Percentiles rank a stretch among this genome's conserved stretches.
Conservation (phyloP, 2,797 vertebrate species). For the Xenopus petersii region DNA sequence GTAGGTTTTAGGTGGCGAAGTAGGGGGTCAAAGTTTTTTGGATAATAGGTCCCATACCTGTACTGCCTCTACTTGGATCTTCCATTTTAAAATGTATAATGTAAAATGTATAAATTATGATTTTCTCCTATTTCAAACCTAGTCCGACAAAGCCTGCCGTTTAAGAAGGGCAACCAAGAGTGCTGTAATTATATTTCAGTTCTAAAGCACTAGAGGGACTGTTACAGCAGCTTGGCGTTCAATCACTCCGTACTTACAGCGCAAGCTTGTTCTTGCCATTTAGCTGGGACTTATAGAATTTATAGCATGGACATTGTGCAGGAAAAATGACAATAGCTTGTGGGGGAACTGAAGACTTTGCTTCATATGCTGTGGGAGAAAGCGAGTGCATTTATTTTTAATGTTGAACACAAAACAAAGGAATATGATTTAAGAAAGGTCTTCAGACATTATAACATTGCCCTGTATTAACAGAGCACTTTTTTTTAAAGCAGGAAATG, state of each 20-base stretch:
- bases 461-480: no score
- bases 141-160: constrained; percentile 21
- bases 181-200: constrained; percentile 43
- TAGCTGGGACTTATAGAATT: constrained; percentile 39
- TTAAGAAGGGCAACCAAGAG: constrained; percentile 22
- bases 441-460: no score
- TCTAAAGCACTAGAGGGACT: constrained; percentile 46
- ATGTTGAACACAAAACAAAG: no score
- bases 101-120: not conserved
- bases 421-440: no score
- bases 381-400: constrained; percentile 16
- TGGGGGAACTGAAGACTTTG: constrained; percentile 37
- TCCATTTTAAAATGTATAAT: no score
- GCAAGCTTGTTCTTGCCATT: constrained; percentile 35
- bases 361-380: not conserved
- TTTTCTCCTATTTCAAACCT: constrained; percentile 15
- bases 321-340: constrained; percentile 38
- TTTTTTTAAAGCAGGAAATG: no score
- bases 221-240: constrained; percentile 36
- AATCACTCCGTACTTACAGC: constrained; percentile 43
- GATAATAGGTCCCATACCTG: no score
- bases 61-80: no score
- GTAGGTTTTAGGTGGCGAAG: no score
- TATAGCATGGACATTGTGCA: constrained; percentile 39
- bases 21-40: no score